Evolutionary conservation across 2,113 vertebrate species (phyloP).

Genomic region (Narcine bancroftii): DNA sequence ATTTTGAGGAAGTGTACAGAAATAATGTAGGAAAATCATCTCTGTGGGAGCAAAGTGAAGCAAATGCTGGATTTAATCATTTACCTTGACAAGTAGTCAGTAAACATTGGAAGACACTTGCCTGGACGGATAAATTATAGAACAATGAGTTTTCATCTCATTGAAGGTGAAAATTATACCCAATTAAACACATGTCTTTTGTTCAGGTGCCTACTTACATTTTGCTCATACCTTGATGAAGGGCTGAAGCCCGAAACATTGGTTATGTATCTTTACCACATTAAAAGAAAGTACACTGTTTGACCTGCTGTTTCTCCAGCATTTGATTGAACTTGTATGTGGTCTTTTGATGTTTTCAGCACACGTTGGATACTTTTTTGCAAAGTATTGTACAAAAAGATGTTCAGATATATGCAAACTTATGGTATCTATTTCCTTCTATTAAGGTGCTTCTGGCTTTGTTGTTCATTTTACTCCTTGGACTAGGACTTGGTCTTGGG

Average conservation of each 20-base stretch:
- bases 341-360: not conserved
- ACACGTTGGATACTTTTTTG: not conserved
- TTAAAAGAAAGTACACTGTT: too few relatives aligned
- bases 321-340: too few relatives aligned
- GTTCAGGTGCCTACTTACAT: too few relatives aligned
- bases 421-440: not conserved
- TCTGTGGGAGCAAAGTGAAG: not conserved
- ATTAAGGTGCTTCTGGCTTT: not conserved
- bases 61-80: not conserved
- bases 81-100: not conserved
- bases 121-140: not conserved
- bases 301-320: too few relatives aligned
- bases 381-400: not conserved
- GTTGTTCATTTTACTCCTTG: constrained; percentile 12
- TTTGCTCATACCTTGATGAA: too few relatives aligned
- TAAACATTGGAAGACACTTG: not conserved
- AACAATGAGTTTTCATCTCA: not conserved
- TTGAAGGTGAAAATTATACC: not conserved
- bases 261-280: too few relatives aligned
- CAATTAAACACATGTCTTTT: too few relatives aligned
- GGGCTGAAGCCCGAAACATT: too few relatives aligned
- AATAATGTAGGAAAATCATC: not conserved
- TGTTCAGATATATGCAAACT: not conserved
- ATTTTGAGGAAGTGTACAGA: not conserved
- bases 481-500: not conserved